Evolutionary conservation across 2,113 vertebrate genomes (phyloP).

Genomic region (Acanthisitta chloris): DNA sequence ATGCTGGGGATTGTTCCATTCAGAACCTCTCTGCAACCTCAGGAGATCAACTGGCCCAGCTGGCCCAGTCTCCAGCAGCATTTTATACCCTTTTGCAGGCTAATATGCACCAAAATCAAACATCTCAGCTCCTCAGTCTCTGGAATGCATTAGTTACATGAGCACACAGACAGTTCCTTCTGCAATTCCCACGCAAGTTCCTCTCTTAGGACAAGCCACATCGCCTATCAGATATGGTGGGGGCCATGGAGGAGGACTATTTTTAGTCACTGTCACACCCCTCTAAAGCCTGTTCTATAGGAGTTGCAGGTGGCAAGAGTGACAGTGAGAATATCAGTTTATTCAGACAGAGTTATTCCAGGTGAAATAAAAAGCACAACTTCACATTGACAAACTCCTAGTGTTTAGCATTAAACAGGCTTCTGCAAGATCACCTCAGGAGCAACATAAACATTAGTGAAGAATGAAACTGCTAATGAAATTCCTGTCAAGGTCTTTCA

Average conservation of each 20-base stretch:
- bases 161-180: no score
- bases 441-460: neutral
- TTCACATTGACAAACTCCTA: neutral
- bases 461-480: neutral
- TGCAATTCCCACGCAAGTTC: neutral
- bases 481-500: rapidly evolving
- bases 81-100: neutral
- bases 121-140: neutral
- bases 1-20: neutral
- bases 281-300: neutral
- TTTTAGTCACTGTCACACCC: neutral
- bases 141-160: rapidly evolving
- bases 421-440: neutral
- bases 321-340: neutral
- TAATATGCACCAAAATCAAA: neutral
- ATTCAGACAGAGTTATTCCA: neutral
- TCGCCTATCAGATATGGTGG: neutral
- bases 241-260: neutral
- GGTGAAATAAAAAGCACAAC: neutral
- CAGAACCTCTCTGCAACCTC: neutral
- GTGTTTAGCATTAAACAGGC: neutral
- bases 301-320: neutral
- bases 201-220: neutral
- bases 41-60: neutral
- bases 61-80: neutral